phyloP scores from a whole-genome alignment of 2,113 vertebrate species.

The Mugil cephalus region DNA sequence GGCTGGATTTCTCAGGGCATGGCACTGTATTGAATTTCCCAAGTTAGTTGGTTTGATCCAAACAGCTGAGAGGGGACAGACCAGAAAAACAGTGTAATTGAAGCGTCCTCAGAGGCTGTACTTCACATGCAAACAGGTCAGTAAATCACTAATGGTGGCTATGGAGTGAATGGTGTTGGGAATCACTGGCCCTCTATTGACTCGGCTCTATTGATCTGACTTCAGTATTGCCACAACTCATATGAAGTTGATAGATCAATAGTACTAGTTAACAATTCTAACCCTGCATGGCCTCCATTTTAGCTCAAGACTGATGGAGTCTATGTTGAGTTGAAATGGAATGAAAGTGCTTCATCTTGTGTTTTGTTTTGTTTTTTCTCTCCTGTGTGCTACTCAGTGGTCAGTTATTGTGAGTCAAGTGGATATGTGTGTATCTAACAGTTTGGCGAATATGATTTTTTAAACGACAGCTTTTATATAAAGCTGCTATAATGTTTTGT shows the following conservation, averaged over 20 bases:
- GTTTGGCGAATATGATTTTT: background rate
- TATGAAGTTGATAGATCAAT: slow-evolving; percentile 49
- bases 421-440: background rate
- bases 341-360: background rate
- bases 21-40: slow-evolving; percentile 46
- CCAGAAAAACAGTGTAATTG: slow-evolving; percentile 52
- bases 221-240: slow-evolving; percentile 37
- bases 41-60: slow-evolving; percentile 49
- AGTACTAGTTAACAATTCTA: slow-evolving; percentile 40
- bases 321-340: background rate
- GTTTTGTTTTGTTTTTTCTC: background rate
- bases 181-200: slow-evolving; percentile 51
- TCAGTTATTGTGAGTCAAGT: background rate
- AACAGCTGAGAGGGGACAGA: slow-evolving; percentile 45
- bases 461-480: background rate
- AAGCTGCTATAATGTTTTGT: too few species aligned
- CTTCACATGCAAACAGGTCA: slow-evolving; percentile 60
- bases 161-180: slow-evolving; percentile 16
- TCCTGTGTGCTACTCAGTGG: background rate
- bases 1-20: slow-evolving; percentile 47
- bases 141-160: slow-evolving; percentile 53
- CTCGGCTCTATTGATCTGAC: slow-evolving; percentile 48
- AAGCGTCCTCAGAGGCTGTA: slow-evolving; percentile 58
- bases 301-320: slow-evolving; percentile 1
- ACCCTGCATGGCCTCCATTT: background rate